Base-by-base conservation (phyloP, 2,113 vertebrate genomes). In the Bothrops jararaca region DNA sequence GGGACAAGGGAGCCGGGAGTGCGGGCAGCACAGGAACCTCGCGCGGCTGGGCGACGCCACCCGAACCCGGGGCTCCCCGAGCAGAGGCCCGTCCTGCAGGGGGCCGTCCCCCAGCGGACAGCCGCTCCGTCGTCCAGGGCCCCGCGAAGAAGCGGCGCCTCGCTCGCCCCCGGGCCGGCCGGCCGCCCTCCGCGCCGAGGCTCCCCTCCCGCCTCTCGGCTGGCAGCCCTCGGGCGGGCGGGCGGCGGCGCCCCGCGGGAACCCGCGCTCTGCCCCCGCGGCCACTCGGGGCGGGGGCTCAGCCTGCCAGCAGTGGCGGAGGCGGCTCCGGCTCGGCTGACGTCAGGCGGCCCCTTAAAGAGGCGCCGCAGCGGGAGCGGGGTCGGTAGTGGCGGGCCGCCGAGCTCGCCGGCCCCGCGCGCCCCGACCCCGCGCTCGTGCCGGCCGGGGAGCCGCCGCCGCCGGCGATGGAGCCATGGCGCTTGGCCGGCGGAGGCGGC, bases 391-490 rank as follows among this genome's bases (percentile, higher is more conserved):
- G 91, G 42, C n/a, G 89, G 24, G 88, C 58, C 15, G 88, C 18
- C 90, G 48, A 74, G 1, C 86, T 89, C 45, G 93, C 54, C 42
- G 4, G 80, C 23, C 85, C 89, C 92, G 91, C 85, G 69, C 85
- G 91, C 91, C 93, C 86, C 23, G 23, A 50, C 48, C 42, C 54
- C 5, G 20, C 29, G 93, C 90, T 93, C 89, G 89, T 88, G 93
- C 92, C 93, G 91, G 93, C 95, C 94, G 52, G 87, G 60, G 92
- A 89, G 93, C 92, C 92, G 80, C 87, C 50, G 91, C 89, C 45
- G 93, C 96, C 94, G 92, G 95, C 93, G 97, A 98, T 98, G 98
- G 98, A 98, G 98, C 97, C 97, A 99, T 99, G 98, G 98, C 98
- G 98, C 98, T 98, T 97, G 98, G 98, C 97, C 96, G 98, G 96